Evolutionary conservation across 2,888 invertebrate species (phyloP), one percentile per base, ranked within the genome.

Genomic region (Drosophila nigricruria): DNA sequence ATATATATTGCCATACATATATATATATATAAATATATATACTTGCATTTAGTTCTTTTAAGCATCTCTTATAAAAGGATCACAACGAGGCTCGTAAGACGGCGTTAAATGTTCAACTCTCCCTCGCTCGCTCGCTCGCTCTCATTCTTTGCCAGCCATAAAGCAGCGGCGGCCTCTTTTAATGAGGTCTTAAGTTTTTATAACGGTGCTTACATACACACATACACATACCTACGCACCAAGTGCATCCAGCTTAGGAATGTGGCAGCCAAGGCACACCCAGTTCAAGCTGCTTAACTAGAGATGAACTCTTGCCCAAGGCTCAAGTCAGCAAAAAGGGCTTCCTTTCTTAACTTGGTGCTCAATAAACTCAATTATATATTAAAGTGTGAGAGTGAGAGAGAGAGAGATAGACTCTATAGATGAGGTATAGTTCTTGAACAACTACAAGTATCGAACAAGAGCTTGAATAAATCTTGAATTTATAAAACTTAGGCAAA

Each of bases 181-280:
- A 87, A 87, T 87, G 82, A 84, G 87, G 82, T 87, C 84, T 87
- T 82, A 80, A 84, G 78, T 83, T 87, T 83, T 84, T 84, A 84
- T 84, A 84, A 84, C 87, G 84, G 84, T 74, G 30, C 42, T 69
- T 50, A 68, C 58, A 62, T 58, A 66, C 45, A 59, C 54, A 40
- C 10, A 30, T 18, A 42, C 12, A 54, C 14, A 52, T 3, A 40
- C 38, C 16, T 16, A 43, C 23, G 43, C 23, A 20, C 36, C 50
- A 38, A 59, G 43, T 23, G 53, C 64, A 60, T 36, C 45, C 43
- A 56, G 42, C 67, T 43, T 49, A 58, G 77, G 69, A 77, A 69
- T 70, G 75, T 58, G 64, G 42, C 78, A 59, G 34, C 62, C 62
- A 65, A 62, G 65, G 49, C 77, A 66, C 77, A 77, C 77, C 77